Evolutionary conservation across 2,797 vertebrate species (phyloP).

Genomic region (Crocodylus rhombifer): DNA sequence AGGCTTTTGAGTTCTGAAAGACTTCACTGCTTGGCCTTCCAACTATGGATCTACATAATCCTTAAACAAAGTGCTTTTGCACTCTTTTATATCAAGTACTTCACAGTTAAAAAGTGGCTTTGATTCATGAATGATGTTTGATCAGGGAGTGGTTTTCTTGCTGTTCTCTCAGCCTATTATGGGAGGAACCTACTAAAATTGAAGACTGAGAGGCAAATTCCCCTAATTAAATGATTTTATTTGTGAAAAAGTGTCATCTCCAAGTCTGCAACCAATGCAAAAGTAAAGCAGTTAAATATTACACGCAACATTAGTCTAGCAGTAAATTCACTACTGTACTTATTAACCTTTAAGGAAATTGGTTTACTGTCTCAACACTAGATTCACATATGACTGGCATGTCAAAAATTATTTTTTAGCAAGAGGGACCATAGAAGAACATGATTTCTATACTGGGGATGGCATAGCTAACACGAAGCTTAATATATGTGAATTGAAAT

Average conservation of each 20-base stretch:
- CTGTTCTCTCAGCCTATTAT: neutral
- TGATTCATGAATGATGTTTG: neutral
- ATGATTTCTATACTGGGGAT: neutral
- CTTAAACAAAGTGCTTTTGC: neutral
- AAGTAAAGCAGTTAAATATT: slow-evolving; percentile 26
- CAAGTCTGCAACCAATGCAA: neutral
- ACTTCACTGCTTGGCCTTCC: neutral
- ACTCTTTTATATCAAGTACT: neutral
- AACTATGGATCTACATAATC: neutral
- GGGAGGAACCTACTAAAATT: neutral
- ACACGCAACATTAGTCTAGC: neutral
- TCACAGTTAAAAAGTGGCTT: neutral
- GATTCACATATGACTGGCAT: neutral
- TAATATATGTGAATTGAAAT: too few relatives aligned
- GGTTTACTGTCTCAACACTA: neutral
- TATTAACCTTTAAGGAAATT: neutral
- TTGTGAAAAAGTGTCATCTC: neutral
- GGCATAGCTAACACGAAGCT: too few relatives aligned
- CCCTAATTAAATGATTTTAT: neutral
- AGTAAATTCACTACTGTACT: neutral
- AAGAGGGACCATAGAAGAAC: neutral
- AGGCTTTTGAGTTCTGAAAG: neutral
- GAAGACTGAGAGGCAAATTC: neutral
- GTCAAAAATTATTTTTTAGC: neutral
- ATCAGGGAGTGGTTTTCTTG: neutral